phyloP scores from a whole-genome alignment of 2,888 invertebrate species.

The Diadegma fenestrale region DNA sequence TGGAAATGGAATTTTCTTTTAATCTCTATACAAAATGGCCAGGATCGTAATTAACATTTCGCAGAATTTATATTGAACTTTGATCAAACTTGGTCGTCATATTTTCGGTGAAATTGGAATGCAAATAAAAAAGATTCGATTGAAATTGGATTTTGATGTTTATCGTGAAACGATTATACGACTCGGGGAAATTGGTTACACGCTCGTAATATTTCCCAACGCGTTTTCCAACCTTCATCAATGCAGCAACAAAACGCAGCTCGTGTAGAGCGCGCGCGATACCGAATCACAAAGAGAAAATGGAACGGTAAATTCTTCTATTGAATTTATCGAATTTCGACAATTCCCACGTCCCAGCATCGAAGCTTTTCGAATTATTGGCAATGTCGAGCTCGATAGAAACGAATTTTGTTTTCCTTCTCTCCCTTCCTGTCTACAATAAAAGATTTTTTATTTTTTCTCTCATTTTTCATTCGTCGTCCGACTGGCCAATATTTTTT shows the following conservation, averaged over 20 bases:
- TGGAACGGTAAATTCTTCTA: slow-evolving; percentile 24
- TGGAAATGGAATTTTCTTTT: not conserved
- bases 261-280: not conserved
- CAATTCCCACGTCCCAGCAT: slow-evolving; percentile 1
- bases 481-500: not conserved
- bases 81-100: slow-evolving; percentile 6
- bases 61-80: not conserved
- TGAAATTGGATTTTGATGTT: slow-evolving; percentile 50
- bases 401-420: not conserved
- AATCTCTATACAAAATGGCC: not conserved
- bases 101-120: not conserved
- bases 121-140: slow-evolving; percentile 14
- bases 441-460: not conserved
- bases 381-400: slow-evolving; percentile 1
- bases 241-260: not conserved
- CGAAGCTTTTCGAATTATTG: slow-evolving; percentile 2
- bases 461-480: not conserved
- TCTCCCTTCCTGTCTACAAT: not conserved
- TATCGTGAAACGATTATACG: slow-evolving; percentile 26
- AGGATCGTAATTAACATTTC: not conserved
- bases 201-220: slow-evolving; percentile 16
- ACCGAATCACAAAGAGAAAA: slow-evolving; percentile 14
- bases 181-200: slow-evolving; percentile 25
- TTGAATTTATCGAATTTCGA: slow-evolving; percentile 35
- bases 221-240: slow-evolving; percentile 16